Conservation (phyloP, 2,888 invertebrate genomes). For the Philonicus albiceps region DNA sequence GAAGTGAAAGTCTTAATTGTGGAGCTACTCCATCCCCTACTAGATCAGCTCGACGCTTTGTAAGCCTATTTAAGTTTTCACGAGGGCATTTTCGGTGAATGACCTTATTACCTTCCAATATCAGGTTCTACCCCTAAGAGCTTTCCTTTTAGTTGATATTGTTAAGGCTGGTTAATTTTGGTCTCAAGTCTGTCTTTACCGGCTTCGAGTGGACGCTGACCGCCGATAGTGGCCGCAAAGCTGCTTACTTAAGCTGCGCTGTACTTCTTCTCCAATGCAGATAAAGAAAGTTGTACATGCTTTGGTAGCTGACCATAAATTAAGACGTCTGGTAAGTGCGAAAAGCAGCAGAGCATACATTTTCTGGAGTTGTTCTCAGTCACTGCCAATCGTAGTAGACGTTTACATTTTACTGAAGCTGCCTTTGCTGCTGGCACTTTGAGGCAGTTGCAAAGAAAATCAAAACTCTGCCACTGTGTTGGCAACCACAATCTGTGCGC, state of each 20-base stretch:
- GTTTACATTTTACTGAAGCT: not conserved
- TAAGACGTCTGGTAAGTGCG: not conserved
- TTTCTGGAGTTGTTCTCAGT: not conserved
- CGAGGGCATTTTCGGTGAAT: not conserved
- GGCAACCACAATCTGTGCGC: not conserved
- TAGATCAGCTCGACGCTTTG: not conserved
- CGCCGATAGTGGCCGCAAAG: not conserved
- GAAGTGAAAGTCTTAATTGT: slow-evolving; percentile 28
- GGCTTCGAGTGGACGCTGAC: not conserved
- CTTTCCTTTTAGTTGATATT: not conserved
- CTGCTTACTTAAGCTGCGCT: not conserved
- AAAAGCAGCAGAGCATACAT: not conserved
- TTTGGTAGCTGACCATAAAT: not conserved
- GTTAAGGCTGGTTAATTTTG: not conserved
- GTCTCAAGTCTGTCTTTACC: not conserved
- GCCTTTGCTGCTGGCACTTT: not conserved
- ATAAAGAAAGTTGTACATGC: not conserved
- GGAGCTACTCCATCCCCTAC: not conserved
- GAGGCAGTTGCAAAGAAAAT: not conserved
- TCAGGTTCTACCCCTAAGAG: not conserved
- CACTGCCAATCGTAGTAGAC: not conserved
- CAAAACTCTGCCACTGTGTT: not conserved
- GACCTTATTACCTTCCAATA: not conserved
- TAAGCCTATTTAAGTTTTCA: not conserved
- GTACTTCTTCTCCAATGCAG: not conserved